Conservation (phyloP, 2,888 invertebrate species). For the Nebria brevicollis region DNA sequence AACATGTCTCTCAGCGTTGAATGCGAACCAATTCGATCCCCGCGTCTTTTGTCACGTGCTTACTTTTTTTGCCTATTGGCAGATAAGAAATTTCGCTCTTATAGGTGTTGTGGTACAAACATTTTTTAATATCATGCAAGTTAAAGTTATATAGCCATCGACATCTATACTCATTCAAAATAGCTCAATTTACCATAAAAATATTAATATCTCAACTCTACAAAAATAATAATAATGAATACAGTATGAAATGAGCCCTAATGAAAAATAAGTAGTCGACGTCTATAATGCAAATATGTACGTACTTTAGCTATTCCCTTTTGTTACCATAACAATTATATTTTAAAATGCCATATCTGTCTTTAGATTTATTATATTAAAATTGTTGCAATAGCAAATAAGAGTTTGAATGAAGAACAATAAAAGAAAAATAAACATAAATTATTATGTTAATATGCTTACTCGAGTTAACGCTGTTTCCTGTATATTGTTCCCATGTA, state of each 20-base stretch:
- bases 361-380: not conserved
- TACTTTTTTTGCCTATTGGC: no score
- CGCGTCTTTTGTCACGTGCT: no score
- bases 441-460: conserved; percentile 62
- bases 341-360: not conserved
- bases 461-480: conserved; percentile 85
- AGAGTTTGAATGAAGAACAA: not conserved
- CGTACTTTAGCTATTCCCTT: conserved; percentile 46
- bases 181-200: no score
- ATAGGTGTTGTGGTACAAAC: no score
- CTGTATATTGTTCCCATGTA: conserved; percentile 76
- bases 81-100: no score
- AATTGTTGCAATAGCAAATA: not conserved
- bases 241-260: not conserved
- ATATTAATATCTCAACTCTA: not conserved
- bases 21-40: no score
- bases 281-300: not conserved
- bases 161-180: no score
- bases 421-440: conserved; percentile 27
- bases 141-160: no score
- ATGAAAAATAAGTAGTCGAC: not conserved
- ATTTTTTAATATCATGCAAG: no score
- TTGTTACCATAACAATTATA: not conserved
- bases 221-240: not conserved
- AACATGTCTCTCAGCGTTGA: no score